These are phyloP conservation scores for Paratilapia polleni DNA, from an alignment of 2,113 vertebrate species.

Conservation along the genomic window DNA sequence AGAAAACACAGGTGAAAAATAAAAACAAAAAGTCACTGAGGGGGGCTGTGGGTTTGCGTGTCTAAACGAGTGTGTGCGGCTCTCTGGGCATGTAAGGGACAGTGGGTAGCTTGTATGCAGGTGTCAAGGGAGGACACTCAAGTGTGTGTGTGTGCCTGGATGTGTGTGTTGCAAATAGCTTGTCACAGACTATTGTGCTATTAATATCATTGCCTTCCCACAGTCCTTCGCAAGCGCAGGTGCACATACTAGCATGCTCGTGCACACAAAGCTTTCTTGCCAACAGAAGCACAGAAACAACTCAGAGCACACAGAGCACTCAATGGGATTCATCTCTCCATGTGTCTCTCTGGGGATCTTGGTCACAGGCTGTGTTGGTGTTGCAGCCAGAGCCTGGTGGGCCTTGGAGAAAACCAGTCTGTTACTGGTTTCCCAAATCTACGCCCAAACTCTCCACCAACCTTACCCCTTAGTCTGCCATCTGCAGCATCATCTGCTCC, in stretches of 20 bases:
- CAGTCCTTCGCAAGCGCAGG: conserved; percentile 12
- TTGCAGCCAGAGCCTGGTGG: conserved; percentile 41
- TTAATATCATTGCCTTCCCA: conserved; percentile 59
- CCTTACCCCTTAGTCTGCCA: conserved; percentile 45
- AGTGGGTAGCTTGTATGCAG: background rate
- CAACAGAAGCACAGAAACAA: conserved; percentile 38
- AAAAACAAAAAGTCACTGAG: conserved; percentile 53
- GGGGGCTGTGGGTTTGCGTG: background rate
- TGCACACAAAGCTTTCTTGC: conserved; percentile 26
- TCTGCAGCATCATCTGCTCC: conserved; percentile 67
- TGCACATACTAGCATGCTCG: conserved; percentile 28
- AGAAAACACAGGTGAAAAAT: conserved; percentile 46
- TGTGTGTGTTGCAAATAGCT: conserved; percentile 17
- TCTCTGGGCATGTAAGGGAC: background rate
- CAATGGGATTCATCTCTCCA: background rate
- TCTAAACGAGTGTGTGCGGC: background rate
- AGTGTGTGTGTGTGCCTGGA: conserved; percentile 3
- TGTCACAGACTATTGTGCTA: conserved; percentile 51
- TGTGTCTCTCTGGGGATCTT: conserved; percentile 30
- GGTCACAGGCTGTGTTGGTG: conserved; percentile 44
- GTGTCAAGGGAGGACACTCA: conserved; percentile 7
- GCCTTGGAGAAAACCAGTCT: conserved; percentile 32
- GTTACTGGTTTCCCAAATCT: conserved; percentile 28
- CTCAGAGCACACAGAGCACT: conserved; percentile 15
- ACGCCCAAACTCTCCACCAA: conserved; percentile 1